phyloP scores from a whole-genome alignment of 2,888 invertebrate species.

The Coleophora flavipennella region DNA sequence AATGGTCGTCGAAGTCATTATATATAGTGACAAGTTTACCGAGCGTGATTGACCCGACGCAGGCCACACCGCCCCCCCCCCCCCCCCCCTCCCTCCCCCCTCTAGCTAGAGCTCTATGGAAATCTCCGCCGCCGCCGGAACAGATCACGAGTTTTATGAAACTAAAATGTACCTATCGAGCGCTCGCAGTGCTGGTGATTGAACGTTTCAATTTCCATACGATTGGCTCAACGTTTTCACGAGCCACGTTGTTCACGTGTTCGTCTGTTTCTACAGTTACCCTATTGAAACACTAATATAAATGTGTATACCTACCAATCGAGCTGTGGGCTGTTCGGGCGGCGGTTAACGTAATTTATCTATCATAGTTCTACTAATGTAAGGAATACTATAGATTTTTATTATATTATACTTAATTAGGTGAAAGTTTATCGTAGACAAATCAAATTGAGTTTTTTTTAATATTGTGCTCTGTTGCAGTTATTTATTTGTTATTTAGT shows the following conservation, averaged over 20 bases:
- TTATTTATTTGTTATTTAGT: slow-evolving; percentile 70
- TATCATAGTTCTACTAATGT: slow-evolving; percentile 30
- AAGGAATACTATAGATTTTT: slow-evolving; percentile 8
- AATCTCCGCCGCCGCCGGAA: slow-evolving; percentile 32
- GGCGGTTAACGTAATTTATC: slow-evolving; percentile 26
- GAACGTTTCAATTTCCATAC: too few species aligned
- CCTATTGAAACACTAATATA: too few species aligned
- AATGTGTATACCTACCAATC: too few species aligned
- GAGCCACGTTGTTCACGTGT: too few species aligned
- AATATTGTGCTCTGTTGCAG: slow-evolving; percentile 45
- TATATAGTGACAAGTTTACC: too few species aligned
- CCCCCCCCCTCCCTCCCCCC: slow-evolving; percentile 12
- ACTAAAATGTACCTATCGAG: too few species aligned
- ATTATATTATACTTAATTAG: slow-evolving; percentile 33
- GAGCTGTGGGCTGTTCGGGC: background rate
- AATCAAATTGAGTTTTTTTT: slow-evolving; percentile 46
- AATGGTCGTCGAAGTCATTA: too few species aligned
- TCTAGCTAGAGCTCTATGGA: slow-evolving; percentile 63
- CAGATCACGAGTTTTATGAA: too few species aligned
- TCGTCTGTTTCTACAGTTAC: too few species aligned
- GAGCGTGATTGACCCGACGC: too few species aligned
- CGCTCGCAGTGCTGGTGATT: too few species aligned
- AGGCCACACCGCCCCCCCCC: slow-evolving; percentile 1
- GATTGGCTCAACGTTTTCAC: too few species aligned
- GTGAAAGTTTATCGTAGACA: slow-evolving; percentile 47